Evolutionary conservation across 2,888 invertebrate species (phyloP).

Genomic region (Allygus modestus): DNA sequence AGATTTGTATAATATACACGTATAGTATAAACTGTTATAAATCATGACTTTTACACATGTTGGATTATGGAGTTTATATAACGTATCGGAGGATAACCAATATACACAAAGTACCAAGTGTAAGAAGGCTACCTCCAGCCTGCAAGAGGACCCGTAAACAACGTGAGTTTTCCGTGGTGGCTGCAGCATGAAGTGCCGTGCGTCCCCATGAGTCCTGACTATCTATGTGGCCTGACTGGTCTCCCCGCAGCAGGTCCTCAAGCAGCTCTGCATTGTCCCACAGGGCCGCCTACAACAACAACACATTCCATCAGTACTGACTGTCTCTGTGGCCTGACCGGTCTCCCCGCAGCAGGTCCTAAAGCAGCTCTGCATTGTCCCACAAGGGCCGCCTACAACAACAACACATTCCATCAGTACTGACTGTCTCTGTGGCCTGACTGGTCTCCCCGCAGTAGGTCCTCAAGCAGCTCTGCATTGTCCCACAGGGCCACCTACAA

Average conservation of each 20-base stretch:
- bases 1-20: too few species aligned
- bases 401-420: conserved; percentile 78
- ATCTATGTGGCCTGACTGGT: conserved; percentile 82
- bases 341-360: conserved; percentile 85
- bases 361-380: conserved; percentile 92
- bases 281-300: conserved; percentile 82
- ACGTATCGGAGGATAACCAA: too few species aligned
- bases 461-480: conserved; percentile 90
- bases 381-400: conserved; percentile 87
- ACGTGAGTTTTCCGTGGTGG: conserved; percentile 85
- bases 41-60: too few species aligned
- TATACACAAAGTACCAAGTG: too few species aligned
- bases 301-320: conserved; percentile 78
- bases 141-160: conserved; percentile 85
- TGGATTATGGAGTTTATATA: too few species aligned
- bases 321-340: conserved; percentile 82
- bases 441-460: conserved; percentile 84
- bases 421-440: conserved; percentile 82
- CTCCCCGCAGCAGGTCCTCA: conserved; percentile 85
- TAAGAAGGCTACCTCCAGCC: conserved; percentile 80
- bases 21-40: too few species aligned
- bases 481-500: conserved; percentile 91
- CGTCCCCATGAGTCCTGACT: conserved; percentile 86
- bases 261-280: conserved; percentile 94
- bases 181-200: conserved; percentile 90